Percentiles rank a stretch among this genome's conserved stretches.
Conservation (phyloP, 1,140 invertebrate species). For the Conus ventricosus region DNA sequence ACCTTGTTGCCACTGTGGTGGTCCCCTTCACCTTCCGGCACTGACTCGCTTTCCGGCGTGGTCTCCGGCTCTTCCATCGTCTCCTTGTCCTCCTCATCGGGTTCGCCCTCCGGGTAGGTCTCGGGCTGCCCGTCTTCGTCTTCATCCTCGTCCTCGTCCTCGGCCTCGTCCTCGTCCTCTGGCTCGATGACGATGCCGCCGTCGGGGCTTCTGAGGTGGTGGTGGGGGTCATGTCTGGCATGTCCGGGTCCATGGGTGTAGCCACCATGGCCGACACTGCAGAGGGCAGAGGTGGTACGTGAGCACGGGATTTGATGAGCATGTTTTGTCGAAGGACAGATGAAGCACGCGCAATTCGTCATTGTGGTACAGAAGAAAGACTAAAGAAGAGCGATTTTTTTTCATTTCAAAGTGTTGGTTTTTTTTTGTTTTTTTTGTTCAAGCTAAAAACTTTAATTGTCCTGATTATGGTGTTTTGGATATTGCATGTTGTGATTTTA, state of each 20-base stretch:
- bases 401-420: no score
- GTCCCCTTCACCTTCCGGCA: neutral
- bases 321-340: neutral
- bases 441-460: no score
- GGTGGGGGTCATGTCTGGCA: neutral
- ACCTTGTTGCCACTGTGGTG: neutral
- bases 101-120: no score
- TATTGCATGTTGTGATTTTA: no score
- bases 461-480: no score
- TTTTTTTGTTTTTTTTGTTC: no score
- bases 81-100: neutral
- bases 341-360: no score
- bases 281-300: no score
- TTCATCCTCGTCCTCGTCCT: neutral
- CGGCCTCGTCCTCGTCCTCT: neutral
- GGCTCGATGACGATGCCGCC: neutral
- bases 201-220: neutral
- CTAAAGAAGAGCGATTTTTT: no score
- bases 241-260: neutral
- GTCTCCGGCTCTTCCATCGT: neutral
- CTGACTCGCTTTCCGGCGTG: neutral
- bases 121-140: neutral
- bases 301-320: no score
- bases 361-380: no score
- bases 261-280: no score